These are phyloP conservation scores for Stenchaetothrips biformis DNA, from an alignment of 2,888 invertebrate genomes.

Conservation along the genomic window DNA sequence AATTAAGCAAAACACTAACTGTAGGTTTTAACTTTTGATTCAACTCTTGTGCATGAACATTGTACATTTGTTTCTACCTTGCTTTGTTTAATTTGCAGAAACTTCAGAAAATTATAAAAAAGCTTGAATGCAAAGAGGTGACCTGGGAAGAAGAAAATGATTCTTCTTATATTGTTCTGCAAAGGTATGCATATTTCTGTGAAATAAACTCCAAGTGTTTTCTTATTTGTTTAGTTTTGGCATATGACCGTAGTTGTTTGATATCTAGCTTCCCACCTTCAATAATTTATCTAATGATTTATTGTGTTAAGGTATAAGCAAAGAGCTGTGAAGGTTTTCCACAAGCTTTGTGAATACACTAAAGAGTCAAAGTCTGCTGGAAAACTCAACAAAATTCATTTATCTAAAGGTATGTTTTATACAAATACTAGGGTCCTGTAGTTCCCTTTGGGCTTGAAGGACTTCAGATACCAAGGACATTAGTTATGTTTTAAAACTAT, in stretches of 20 bases:
- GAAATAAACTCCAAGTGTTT: background rate
- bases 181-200: constrained; percentile 28
- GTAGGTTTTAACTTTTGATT: background rate
- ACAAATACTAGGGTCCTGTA: too few species aligned
- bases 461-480: background rate
- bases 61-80: background rate
- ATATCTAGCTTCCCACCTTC: background rate
- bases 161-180: constrained; percentile 32
- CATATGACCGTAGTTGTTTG: too few species aligned
- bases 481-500: background rate
- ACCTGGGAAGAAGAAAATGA: constrained; percentile 33
- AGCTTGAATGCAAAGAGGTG: constrained; percentile 32
- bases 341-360: constrained; percentile 30
- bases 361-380: constrained; percentile 8
- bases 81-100: background rate
- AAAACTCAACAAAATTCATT: constrained; percentile 22
- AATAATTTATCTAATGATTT: background rate
- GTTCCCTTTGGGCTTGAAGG: too few species aligned
- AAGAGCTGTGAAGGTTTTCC: constrained; percentile 24
- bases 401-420: constrained; percentile 29
- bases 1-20: background rate
- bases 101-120: constrained; percentile 7
- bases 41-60: background rate
- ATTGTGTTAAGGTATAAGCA: constrained; percentile 29
- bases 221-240: background rate